Base-by-base conservation (phyloP, 2,888 invertebrate species). In the Xiphydria camelus region DNA sequence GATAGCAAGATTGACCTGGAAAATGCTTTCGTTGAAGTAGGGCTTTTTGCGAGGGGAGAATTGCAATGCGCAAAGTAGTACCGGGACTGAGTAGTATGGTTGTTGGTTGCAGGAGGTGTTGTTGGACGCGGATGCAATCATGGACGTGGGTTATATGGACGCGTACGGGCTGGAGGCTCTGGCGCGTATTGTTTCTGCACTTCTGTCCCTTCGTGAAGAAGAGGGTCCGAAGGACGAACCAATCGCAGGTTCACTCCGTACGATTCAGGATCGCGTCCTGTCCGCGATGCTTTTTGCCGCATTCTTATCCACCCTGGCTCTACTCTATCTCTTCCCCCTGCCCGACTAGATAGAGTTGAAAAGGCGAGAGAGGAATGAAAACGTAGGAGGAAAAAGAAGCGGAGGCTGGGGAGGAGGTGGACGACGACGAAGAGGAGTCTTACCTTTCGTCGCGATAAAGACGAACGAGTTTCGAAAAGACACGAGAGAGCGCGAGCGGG, bases 261-360 rank as follows among this genome's bases (percentile, higher is more conserved):
- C 66, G 57, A 66, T 70, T 68, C 66, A 72, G 66, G 74, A 74
- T 53, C 68, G 62, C 57, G 64, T 68, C 55, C 55, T 73, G 48
- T 71, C 75, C 60, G 65, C 62, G 60, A 64, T 66, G 61, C 70
- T 71, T 66, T 62, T 73, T 53, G 60, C 77, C 58, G 71, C 76
- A 66, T 80, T 80, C 69, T 67, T 79, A 55, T 65, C 74, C 47
- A 77, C 77, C 51, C 61, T 80, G 59, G 71, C 70, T 61, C 62
- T 80, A 55, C 75, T 80, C 54, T 74, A 78, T 55, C 57, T 73
- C 38, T 80, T 75, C 64, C 80, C 80, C 40, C 70, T 80, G 43
- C 78, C 80, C 35, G 73, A 78, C 53, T 79, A 74, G 68, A 57
- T n/a, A n/a, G n/a, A n/a, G n/a, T n/a, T n/a, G n/a, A 26, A 26